phyloP scores from a whole-genome alignment of 2,888 invertebrate species.

The Escarpia spicata region DNA sequence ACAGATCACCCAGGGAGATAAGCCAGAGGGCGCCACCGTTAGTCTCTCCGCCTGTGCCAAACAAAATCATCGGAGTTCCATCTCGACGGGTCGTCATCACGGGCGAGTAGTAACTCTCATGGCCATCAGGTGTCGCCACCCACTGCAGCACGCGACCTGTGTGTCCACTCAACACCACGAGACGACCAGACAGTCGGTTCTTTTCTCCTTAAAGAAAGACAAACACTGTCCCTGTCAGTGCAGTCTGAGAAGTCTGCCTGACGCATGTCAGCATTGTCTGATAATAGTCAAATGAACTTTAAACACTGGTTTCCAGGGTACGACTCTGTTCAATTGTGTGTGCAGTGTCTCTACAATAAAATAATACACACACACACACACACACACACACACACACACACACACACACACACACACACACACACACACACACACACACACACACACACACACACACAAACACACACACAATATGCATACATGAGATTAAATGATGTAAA shows the following conservation, averaged over 20 bases:
- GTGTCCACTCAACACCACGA: conserved; percentile 78
- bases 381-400: background rate
- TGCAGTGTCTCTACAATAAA: background rate
- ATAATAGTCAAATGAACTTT: background rate
- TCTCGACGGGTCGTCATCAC: conserved; percentile 58
- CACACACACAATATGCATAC: too few relatives aligned
- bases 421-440: background rate
- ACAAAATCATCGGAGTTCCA: conserved; percentile 73
- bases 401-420: background rate
- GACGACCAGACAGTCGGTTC: conserved; percentile 71
- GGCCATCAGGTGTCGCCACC: conserved; percentile 71
- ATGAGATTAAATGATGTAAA: too few relatives aligned
- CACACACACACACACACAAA: too few relatives aligned
- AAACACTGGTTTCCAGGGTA: background rate
- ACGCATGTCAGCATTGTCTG: background rate
- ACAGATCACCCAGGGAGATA: conserved; percentile 70
- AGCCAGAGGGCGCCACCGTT: conserved; percentile 78
- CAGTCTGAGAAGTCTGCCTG: background rate
- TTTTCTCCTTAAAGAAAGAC: conserved; percentile 57
- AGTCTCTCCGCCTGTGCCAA: conserved; percentile 80
- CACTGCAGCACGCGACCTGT: conserved; percentile 74
- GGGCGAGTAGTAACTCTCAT: conserved; percentile 80
- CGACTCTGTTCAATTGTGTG: background rate
- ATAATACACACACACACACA: background rate
- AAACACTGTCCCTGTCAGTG: background rate